phyloP scores from a whole-genome alignment of 2,797 vertebrate genomes.

The Arrhamphus sclerolepis region DNA sequence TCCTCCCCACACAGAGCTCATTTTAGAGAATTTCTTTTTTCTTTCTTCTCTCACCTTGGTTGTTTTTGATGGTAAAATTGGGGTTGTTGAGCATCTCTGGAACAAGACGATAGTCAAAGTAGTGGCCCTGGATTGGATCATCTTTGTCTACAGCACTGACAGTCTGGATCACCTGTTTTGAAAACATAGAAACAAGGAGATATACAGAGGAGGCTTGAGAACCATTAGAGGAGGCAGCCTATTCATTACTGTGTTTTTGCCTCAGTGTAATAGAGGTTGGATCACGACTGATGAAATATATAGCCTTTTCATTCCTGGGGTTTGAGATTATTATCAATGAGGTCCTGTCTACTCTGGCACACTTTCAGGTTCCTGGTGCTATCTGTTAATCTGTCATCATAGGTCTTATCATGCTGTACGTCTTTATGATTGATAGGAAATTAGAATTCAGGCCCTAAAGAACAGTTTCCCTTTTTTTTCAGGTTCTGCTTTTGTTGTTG shows the following conservation, averaged over 20 bases:
- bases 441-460: conserved; percentile 67
- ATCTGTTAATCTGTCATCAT: conserved; percentile 78
- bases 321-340: conserved; percentile 77
- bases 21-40: not conserved
- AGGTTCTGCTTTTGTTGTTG: conserved; percentile 12
- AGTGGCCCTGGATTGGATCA: conserved; percentile 94
- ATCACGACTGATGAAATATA: conserved; percentile 74
- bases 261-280: conserved; percentile 49
- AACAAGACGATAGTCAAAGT: conserved; percentile 93
- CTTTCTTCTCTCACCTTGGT: conserved; percentile 85
- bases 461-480: conserved; percentile 49
- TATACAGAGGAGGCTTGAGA: conserved; percentile 26
- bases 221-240: conserved; percentile 35
- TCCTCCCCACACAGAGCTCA: conserved; percentile 2
- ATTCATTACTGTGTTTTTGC: conserved; percentile 67
- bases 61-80: conserved; percentile 99
- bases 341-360: conserved; percentile 67
- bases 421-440: conserved; percentile 81
- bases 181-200: conserved; percentile 46
- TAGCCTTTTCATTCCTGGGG: conserved; percentile 67
- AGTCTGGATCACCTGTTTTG: conserved; percentile 92
- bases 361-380: conserved; percentile 67
- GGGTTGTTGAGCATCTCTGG: conserved; percentile 97
- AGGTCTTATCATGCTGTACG: conserved; percentile 70
- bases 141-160: conserved; percentile 96